These are phyloP conservation scores for Lophius americanus DNA, from an alignment of 2,797 vertebrate species.

Conservation along the genomic window DNA sequence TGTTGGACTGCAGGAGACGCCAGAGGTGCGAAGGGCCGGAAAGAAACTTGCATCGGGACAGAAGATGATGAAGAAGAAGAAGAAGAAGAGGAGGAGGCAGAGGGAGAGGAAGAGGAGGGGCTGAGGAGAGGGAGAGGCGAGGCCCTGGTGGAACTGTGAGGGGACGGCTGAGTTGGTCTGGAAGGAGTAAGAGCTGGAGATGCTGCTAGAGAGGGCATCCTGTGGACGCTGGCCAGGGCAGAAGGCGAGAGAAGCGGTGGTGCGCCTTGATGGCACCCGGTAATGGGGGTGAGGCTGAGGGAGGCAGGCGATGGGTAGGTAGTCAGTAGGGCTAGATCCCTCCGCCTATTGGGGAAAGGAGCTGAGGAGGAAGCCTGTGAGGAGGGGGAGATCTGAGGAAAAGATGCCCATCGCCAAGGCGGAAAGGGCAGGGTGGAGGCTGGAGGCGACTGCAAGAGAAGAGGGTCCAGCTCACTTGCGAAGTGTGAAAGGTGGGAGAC, in stretches of 20 bases:
- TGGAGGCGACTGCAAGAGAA: conserved; percentile 77
- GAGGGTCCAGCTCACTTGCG: conserved; percentile 90
- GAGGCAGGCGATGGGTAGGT: conserved; percentile 78
- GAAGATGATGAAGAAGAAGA: conserved; percentile 68
- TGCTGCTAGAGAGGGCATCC: conserved; percentile 66
- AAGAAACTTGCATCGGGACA: conserved; percentile 74
- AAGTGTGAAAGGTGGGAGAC: conserved; percentile 94
- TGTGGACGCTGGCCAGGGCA: conserved; percentile 75
- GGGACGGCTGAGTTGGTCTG: conserved; percentile 75
- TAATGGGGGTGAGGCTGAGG: conserved; percentile 79
- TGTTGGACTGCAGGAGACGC: conserved; percentile 73
- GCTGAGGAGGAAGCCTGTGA: conserved; percentile 74
- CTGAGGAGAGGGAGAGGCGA: conserved; percentile 57
- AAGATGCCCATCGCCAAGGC: conserved; percentile 89
- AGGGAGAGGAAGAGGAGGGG: conserved; percentile 61
- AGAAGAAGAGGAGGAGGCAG: conserved; percentile 68
- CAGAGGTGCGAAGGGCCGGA: conserved; percentile 81
- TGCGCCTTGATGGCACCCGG: conserved; percentile 72
- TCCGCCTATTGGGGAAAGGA: conserved; percentile 70
- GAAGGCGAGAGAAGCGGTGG: conserved; percentile 75
- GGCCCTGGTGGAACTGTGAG: conserved; percentile 76
- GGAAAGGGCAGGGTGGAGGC: conserved; percentile 83
- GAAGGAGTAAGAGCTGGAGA: conserved; percentile 54
- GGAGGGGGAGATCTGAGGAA: conserved; percentile 77
- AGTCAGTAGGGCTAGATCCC: conserved; percentile 83